These are phyloP conservation scores for Sturmia bella DNA, from an alignment of 2,888 invertebrate species.

Conservation along the genomic window DNA sequence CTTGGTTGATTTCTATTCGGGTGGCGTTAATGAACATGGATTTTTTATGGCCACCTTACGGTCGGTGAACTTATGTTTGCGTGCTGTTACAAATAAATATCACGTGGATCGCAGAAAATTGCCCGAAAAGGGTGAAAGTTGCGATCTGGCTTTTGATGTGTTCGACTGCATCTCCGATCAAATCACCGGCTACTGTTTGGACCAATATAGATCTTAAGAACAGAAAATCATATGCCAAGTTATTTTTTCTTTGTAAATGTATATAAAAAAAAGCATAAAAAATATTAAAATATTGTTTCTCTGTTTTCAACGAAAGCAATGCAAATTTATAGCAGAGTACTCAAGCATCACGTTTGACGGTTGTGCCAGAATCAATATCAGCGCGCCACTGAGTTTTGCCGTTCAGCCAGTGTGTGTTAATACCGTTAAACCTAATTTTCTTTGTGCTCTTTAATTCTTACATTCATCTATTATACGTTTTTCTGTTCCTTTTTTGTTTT, in stretches of 20 bases:
- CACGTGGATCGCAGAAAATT: constrained; percentile 77
- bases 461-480: constrained; percentile 19
- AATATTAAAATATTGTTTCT: background rate
- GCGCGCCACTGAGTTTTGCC: constrained; percentile 39
- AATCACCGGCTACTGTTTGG: constrained; percentile 88
- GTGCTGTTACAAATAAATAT: constrained; percentile 78
- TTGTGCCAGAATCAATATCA: background rate
- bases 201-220: constrained; percentile 75
- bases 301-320: background rate
- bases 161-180: constrained; percentile 91
- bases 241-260: background rate
- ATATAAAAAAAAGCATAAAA: background rate
- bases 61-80: constrained; percentile 87
- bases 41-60: constrained; percentile 89
- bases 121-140: constrained; percentile 86
- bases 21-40: constrained; percentile 89
- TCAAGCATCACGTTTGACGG: constrained; percentile 22
- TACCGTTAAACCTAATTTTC: constrained; percentile 60
- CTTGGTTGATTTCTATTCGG: constrained; percentile 87
- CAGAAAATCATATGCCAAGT: background rate
- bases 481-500: background rate
- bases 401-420: constrained; percentile 56
- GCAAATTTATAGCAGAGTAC: background rate
- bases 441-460: constrained; percentile 2
- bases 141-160: constrained; percentile 89